A percentile compares a stretch with the other conserved stretches of the same genome.
phyloP scores from a whole-genome alignment of 2,888 invertebrate genomes.

The Allacma fusca region DNA sequence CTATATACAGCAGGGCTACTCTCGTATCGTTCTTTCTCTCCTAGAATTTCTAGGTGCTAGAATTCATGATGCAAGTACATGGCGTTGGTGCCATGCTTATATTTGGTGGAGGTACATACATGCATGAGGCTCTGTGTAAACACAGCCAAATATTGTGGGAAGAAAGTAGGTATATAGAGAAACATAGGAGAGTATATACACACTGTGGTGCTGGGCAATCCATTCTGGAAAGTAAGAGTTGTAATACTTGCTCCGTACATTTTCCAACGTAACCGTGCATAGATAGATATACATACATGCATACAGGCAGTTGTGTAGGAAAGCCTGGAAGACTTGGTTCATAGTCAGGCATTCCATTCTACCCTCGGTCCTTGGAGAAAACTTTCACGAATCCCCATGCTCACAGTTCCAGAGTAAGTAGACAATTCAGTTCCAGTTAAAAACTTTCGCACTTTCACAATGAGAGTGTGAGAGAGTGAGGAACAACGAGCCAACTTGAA shows the following conservation, averaged over 20 bases:
- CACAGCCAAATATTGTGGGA: neutral
- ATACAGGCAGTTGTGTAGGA: neutral
- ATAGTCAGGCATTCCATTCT: conserved; percentile 2
- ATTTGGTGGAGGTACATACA: neutral
- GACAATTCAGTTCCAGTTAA: conserved; percentile 35
- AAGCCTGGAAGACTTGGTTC: neutral
- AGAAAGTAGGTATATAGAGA: neutral
- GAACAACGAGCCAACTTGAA: neutral
- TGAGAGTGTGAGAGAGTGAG: conserved; percentile 17
- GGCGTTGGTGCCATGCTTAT: neutral
- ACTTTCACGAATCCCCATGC: conserved; percentile 30
- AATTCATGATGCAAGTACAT: neutral
- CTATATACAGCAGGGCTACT: no score
- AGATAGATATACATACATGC: neutral
- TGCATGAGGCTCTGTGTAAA: neutral
- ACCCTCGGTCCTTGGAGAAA: conserved; percentile 25
- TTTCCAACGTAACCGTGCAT: no score
- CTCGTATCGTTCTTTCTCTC: no score
- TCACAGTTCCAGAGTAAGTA: conserved; percentile 4
- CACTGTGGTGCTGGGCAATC: neutral
- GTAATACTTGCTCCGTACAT: neutral
- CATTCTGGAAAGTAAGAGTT: neutral
- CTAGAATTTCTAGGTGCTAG: no score
- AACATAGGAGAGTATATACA: neutral
- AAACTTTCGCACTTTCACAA: conserved; percentile 42